A percentile compares a stretch with the other conserved stretches of the same genome.
phyloP scores from a whole-genome alignment of 2,797 vertebrate species.

The Chelonia mydas region DNA sequence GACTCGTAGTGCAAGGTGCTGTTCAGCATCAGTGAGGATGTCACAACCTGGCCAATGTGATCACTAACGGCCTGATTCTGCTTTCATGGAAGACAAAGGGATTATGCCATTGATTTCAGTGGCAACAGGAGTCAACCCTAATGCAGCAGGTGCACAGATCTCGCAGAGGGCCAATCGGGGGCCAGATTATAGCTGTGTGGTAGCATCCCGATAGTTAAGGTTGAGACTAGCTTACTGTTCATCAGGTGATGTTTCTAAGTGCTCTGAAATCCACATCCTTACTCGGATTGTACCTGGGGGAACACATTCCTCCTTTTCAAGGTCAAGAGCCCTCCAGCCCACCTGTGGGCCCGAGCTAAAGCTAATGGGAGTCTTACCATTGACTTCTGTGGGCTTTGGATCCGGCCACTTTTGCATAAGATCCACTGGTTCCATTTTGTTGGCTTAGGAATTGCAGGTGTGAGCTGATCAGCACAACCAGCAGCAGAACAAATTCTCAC shows the following conservation, averaged over 20 bases:
- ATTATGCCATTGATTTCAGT: accelerated
- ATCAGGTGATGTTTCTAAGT: background rate
- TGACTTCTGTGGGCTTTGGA: background rate
- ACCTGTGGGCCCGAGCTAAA: background rate
- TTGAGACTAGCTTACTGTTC: background rate
- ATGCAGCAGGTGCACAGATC: constrained; percentile 10
- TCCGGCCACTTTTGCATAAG: background rate
- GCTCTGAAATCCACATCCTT: background rate
- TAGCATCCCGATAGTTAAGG: background rate
- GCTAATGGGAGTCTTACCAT: background rate
- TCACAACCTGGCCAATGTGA: background rate
- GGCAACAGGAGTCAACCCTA: background rate
- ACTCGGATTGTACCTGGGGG: background rate
- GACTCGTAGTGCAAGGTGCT: background rate
- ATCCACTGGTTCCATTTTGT: background rate
- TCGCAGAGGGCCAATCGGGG: background rate
- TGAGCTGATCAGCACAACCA: background rate
- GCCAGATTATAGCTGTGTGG: background rate
- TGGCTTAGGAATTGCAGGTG: background rate
- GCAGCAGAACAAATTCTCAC: background rate
- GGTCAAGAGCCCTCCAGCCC: background rate
- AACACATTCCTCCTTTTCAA: background rate
- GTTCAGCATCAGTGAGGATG: background rate
- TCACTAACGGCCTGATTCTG: background rate
- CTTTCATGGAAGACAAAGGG: background rate